A percentile compares a stretch with the other conserved stretches of the same genome.
Evolutionary conservation across 2,797 vertebrate genomes (phyloP).

Genomic region (Halcyon leucocephala): DNA sequence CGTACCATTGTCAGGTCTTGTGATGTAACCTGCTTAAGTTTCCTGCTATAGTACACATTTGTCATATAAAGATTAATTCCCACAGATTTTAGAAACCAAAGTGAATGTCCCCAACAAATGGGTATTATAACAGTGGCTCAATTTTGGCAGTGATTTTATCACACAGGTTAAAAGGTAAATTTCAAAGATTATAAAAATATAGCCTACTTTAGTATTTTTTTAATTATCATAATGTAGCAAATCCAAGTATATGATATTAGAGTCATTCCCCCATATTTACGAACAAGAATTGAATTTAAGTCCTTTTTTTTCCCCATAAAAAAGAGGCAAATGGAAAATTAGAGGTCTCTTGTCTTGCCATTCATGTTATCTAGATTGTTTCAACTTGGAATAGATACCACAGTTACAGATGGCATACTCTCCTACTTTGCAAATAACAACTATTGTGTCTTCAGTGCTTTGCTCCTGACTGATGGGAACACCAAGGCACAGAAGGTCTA

Average conservation of each 20-base stretch:
- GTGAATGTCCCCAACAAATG: background rate
- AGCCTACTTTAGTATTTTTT: background rate
- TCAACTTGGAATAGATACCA: background rate
- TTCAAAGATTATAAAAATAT: background rate
- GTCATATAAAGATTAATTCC: background rate
- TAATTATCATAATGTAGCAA: background rate
- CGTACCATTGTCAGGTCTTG: background rate
- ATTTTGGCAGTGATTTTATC: background rate
- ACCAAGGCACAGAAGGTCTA: background rate
- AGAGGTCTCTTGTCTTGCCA: background rate
- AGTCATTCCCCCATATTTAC: background rate
- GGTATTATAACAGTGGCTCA: background rate
- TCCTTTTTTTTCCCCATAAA: rapidly evolving
- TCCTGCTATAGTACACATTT: background rate
- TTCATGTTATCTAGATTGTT: background rate
- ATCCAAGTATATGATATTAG: background rate
- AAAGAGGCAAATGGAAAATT: background rate
- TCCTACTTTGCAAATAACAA: background rate
- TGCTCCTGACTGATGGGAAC: background rate
- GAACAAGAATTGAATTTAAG: background rate
- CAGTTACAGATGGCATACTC: background rate
- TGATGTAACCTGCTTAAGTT: background rate
- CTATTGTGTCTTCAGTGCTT: background rate
- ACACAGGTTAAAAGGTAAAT: background rate
- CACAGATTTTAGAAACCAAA: background rate